phyloP scores from a whole-genome alignment of 2,888 invertebrate species.

The Alviniconcha strummeri region DNA sequence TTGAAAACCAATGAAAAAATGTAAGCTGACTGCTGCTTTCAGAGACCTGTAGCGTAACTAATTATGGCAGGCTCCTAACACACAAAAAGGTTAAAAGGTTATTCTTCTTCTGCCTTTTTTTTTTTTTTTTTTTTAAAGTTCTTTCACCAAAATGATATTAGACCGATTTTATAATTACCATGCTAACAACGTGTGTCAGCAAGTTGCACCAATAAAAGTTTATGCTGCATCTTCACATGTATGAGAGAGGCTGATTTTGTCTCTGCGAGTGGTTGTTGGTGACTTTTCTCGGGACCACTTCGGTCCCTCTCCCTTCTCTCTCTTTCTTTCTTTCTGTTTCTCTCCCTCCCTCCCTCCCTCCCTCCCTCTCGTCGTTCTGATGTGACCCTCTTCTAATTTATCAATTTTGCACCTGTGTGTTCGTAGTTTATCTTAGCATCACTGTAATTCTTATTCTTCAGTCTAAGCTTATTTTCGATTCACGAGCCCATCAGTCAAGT shows the following conservation, averaged over 20 bases:
- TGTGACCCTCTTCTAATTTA: too few relatives aligned
- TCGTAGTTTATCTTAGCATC: neutral
- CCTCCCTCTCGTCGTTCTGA: constrained; percentile 6
- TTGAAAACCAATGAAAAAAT: too few relatives aligned
- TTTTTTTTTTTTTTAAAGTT: neutral
- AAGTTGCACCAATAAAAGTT: too few relatives aligned
- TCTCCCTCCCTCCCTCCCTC: constrained; percentile 11
- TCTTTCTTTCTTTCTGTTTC: constrained; percentile 16
- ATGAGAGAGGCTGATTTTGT: too few relatives aligned
- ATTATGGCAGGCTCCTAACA: too few relatives aligned
- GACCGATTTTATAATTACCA: neutral
- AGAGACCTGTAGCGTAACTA: too few relatives aligned
- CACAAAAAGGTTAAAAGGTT: neutral
- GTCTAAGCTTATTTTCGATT: too few relatives aligned
- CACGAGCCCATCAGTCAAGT: too few relatives aligned
- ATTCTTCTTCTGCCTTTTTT: neutral
- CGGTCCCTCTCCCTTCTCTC: neutral
- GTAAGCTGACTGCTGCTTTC: too few relatives aligned
- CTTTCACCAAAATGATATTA: neutral
- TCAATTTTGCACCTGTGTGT: neutral
- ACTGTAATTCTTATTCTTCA: neutral
- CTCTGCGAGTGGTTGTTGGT: too few relatives aligned
- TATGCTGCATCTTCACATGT: too few relatives aligned
- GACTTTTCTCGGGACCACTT: neutral
- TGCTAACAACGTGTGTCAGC: too few relatives aligned